Percentiles rank a stretch among this genome's conserved stretches.
These are phyloP conservation scores for Picus viridis DNA, from an alignment of 2,797 vertebrate species.

Conservation along the genomic window DNA sequence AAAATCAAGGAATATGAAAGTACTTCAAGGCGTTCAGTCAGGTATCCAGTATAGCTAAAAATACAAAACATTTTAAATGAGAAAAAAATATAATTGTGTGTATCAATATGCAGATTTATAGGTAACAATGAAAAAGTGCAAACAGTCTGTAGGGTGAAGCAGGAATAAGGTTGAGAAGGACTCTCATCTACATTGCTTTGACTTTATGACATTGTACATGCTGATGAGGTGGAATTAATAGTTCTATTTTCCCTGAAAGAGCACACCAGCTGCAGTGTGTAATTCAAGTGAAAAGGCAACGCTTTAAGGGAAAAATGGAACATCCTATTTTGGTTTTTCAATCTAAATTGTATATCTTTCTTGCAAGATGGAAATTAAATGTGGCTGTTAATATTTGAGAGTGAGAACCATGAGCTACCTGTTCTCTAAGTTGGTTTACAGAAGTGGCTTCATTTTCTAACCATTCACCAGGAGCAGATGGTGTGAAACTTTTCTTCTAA, in stretches of 20 bases:
- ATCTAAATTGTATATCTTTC: background rate
- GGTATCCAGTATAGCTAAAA: background rate
- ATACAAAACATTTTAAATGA: background rate
- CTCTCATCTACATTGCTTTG: background rate
- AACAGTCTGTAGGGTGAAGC: background rate
- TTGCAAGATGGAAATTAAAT: background rate
- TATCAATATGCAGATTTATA: background rate
- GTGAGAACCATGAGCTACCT: background rate
- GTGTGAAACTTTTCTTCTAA: background rate
- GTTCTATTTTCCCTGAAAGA: background rate
- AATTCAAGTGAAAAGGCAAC: background rate
- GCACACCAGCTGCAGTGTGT: background rate
- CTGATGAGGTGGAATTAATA: background rate
- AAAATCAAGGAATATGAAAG: background rate
- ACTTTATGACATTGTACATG: background rate
- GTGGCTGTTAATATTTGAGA: background rate
- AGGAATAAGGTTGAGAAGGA: background rate
- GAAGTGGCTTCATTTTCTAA: constrained; percentile 14
- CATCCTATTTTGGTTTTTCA: background rate
- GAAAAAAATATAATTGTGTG: background rate
- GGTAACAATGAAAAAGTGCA: background rate
- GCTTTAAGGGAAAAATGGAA: background rate
- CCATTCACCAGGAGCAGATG: background rate
- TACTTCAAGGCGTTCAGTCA: background rate
- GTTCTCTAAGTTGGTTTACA: background rate